These are phyloP conservation scores for Potamilus streckersoni DNA, from an alignment of 1,140 invertebrate species.

Conservation along the genomic window DNA sequence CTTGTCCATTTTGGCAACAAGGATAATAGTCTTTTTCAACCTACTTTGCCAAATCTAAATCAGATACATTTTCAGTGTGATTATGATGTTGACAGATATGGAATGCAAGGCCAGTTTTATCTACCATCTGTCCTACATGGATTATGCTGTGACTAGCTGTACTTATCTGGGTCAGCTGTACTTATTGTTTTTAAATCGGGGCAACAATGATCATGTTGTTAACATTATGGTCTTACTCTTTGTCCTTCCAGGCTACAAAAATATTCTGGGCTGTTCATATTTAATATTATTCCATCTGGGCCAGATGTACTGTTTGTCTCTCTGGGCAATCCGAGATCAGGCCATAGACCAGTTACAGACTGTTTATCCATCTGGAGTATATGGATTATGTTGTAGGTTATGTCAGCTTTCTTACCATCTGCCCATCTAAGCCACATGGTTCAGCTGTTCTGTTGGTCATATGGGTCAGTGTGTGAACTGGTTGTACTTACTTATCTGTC, in stretches of 20 bases:
- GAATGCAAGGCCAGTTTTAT: not conserved
- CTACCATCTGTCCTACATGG: too few species aligned
- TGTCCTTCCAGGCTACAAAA: too few species aligned
- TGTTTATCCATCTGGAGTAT: not conserved
- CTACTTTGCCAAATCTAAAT: slow-evolving; percentile 30
- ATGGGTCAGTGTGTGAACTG: not conserved
- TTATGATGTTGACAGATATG: not conserved
- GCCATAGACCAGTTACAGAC: too few species aligned
- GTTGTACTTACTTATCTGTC: slow-evolving; percentile 5
- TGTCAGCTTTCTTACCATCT: not conserved
- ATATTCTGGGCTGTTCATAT: too few species aligned
- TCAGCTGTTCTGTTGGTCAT: slow-evolving; percentile 67
- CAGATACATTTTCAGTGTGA: slow-evolving; percentile 67
- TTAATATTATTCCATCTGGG: too few species aligned
- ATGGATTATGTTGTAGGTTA: not conserved
- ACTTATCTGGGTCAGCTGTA: too few species aligned
- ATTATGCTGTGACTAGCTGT: too few species aligned
- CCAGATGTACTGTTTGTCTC: too few species aligned
- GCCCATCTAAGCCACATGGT: slow-evolving; percentile 35
- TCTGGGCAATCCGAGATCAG: too few species aligned
- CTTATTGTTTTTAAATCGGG: slow-evolving; percentile 15
- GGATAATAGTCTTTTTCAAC: slow-evolving; percentile 50
- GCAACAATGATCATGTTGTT: slow-evolving; percentile 10
- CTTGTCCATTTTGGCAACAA: slow-evolving; percentile 29
- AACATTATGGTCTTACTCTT: too few species aligned